A percentile compares a stretch with the other conserved stretches of the same genome.
Conservation (phyloP, 2,797 vertebrate genomes). For the Oreortyx pictus region DNA sequence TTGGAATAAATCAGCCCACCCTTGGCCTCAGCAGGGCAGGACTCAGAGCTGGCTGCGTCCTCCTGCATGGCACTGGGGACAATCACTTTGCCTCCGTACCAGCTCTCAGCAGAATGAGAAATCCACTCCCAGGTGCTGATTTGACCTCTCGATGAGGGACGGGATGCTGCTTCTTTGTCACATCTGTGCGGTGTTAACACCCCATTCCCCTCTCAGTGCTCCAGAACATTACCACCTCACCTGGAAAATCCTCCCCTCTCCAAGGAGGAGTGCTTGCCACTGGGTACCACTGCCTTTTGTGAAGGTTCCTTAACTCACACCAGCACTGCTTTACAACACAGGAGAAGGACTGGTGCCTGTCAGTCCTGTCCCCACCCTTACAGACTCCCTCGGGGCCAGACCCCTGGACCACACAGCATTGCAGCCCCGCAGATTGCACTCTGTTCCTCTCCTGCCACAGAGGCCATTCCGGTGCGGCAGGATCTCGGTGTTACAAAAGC, state of each 20-base stretch:
- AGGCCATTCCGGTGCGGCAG: background rate
- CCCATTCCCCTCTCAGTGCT: background rate
- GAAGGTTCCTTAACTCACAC: background rate
- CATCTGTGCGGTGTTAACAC: background rate
- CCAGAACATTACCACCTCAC: background rate
- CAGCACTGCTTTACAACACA: background rate
- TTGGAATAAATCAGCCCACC: background rate
- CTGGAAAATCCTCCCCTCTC: background rate
- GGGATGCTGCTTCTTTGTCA: accelerated
- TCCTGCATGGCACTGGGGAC: background rate
- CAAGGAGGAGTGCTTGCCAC: background rate
- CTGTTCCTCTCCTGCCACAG: background rate
- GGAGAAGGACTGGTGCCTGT: background rate
- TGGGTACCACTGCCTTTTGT: background rate
- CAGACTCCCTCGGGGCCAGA: conserved; percentile 15
- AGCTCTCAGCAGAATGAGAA: background rate
- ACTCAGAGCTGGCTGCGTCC: background rate
- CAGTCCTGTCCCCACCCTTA: background rate
- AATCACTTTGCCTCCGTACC: background rate
- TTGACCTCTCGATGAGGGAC: background rate
- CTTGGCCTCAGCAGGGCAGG: background rate
- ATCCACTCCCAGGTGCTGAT: background rate
- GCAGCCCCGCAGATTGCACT: conserved; percentile 48
- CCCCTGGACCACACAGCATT: background rate
- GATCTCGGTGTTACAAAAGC: background rate